Conservation (phyloP, 2,888 invertebrate genomes). For the Melitaea athalia region DNA sequence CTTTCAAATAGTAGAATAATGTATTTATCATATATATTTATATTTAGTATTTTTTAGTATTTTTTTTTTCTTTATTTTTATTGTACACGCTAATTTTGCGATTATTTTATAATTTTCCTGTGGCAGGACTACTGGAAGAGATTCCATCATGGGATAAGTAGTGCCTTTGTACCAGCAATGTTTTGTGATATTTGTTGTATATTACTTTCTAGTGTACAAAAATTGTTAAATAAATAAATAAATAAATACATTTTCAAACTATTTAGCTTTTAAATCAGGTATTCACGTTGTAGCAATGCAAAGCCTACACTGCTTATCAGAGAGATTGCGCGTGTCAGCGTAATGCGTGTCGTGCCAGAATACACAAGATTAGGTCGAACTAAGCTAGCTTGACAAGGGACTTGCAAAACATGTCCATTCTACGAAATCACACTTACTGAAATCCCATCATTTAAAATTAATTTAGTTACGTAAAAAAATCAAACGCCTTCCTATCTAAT, state of each 20-base stretch:
- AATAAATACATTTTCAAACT: not conserved
- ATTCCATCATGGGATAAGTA: too few relatives aligned
- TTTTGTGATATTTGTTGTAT: too few relatives aligned
- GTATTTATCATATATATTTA: too few relatives aligned
- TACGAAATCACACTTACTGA: constrained; percentile 17
- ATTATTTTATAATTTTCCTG: too few relatives aligned
- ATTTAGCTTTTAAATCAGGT: constrained; percentile 13
- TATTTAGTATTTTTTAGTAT: too few relatives aligned
- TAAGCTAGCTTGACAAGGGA: constrained; percentile 36
- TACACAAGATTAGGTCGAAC: constrained; percentile 35
- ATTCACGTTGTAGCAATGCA: constrained; percentile 25
- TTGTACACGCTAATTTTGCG: too few relatives aligned
- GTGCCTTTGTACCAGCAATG: too few relatives aligned
- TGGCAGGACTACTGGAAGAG: too few relatives aligned
- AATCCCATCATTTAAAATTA: constrained; percentile 8
- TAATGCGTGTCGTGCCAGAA: constrained; percentile 36
- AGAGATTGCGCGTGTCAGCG: constrained; percentile 33
- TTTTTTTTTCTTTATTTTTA: too few relatives aligned
- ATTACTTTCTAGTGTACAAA: too few relatives aligned
- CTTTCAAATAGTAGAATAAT: too few relatives aligned
- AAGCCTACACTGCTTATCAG: constrained; percentile 35
- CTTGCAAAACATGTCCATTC: constrained; percentile 30
- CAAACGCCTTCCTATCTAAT: not conserved
- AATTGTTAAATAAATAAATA: too few relatives aligned
- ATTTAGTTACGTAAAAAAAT: not conserved